Evolutionary conservation across 2,888 invertebrate species (phyloP).

Genomic region (Gryllus longicercus): DNA sequence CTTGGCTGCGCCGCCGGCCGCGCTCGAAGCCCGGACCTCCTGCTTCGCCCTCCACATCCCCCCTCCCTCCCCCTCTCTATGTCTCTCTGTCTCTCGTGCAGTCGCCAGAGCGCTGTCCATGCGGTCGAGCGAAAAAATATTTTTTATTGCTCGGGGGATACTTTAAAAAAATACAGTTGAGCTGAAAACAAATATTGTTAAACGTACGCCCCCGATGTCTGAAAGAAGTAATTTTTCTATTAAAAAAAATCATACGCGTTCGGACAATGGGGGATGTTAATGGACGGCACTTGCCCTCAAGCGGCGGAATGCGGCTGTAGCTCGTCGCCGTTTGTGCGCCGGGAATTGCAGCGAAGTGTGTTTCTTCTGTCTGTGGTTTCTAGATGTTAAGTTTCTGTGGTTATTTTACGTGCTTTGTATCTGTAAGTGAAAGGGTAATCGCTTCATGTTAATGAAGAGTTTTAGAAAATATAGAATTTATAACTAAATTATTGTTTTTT

Average conservation of each 20-base stretch:
- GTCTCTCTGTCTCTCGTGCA: too few relatives aligned
- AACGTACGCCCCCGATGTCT: not conserved
- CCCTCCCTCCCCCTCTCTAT: not conserved
- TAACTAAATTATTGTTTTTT: not conserved
- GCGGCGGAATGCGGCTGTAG: not conserved
- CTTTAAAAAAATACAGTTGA: conserved; percentile 4
- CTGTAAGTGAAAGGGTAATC: too few relatives aligned
- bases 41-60: not conserved
- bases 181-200: not conserved
- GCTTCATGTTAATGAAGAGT: not conserved
- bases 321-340: not conserved
- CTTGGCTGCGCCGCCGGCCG: not conserved
- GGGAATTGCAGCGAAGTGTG: too few relatives aligned
- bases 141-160: not conserved
- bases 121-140: not conserved
- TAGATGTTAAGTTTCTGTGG: too few relatives aligned
- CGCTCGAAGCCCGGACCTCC: conserved; percentile 7
- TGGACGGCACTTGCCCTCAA: not conserved
- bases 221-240: not conserved
- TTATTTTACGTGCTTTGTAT: too few relatives aligned
- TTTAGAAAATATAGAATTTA: not conserved
- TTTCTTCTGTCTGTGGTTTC: too few relatives aligned
- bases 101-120: too few relatives aligned
- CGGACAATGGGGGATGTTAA: not conserved
- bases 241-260: not conserved